A percentile compares a stretch with the other conserved stretches of the same genome.
Evolutionary conservation across 1,140 invertebrate species (phyloP).

Genomic region (Leucophenga varia): DNA sequence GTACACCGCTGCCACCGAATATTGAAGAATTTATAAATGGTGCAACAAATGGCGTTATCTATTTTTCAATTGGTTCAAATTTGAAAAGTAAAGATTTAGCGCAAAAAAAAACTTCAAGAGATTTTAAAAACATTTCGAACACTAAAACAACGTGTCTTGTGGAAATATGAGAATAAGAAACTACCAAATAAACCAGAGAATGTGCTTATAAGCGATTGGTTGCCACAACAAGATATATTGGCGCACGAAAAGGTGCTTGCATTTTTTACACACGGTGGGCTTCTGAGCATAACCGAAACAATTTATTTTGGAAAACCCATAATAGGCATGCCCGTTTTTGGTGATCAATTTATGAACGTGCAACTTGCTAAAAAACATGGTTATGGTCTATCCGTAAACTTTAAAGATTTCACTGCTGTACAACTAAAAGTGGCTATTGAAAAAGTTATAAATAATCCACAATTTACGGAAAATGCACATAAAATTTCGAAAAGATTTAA

Average conservation of each 20-base stretch:
- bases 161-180: slow-evolving; percentile 66
- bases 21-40: slow-evolving; percentile 60
- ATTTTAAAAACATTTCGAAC: slow-evolving; percentile 60
- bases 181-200: slow-evolving; percentile 61
- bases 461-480: slow-evolving; percentile 24
- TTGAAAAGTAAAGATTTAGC: slow-evolving; percentile 59
- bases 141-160: slow-evolving; percentile 63
- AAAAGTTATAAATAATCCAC: slow-evolving; percentile 20
- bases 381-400: slow-evolving; percentile 48
- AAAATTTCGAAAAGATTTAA: slow-evolving; percentile 61
- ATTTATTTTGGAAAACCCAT: slow-evolving; percentile 69
- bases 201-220: slow-evolving; percentile 64
- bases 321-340: slow-evolving; percentile 67
- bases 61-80: slow-evolving; percentile 65
- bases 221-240: slow-evolving; percentile 69
- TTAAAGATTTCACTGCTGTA: slow-evolving; percentile 20
- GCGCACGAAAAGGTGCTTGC: slow-evolving; percentile 67
- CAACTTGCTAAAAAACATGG: slow-evolving; percentile 53
- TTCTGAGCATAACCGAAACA: slow-evolving; percentile 68
- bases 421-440: slow-evolving; percentile 19
- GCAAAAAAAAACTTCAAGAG: slow-evolving; percentile 54
- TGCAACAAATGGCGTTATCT: slow-evolving; percentile 60
- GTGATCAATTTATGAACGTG: slow-evolving; percentile 63
- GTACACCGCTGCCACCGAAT: slow-evolving; percentile 46
- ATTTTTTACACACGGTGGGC: slow-evolving; percentile 71